phyloP scores from a whole-genome alignment of 2,797 vertebrate species.

The Rhinatrema bivittatum region DNA sequence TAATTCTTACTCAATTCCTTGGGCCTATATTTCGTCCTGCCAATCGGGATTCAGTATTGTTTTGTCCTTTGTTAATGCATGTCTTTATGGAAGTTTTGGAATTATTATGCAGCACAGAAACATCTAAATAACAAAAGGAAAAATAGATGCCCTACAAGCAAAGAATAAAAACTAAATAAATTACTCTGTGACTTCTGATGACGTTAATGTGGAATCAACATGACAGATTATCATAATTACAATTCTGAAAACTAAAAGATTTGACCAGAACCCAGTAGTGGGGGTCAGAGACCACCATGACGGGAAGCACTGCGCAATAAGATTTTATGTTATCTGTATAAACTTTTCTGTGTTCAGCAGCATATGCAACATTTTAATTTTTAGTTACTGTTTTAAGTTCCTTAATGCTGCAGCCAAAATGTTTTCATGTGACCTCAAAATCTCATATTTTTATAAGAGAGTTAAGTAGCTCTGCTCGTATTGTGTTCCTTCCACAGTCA shows the following conservation, averaged over 20 bases:
- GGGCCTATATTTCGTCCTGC: too few relatives aligned
- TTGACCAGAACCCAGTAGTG: conserved; percentile 43
- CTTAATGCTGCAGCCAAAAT: conserved; percentile 28
- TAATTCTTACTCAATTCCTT: too few relatives aligned
- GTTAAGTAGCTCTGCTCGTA: conserved; percentile 20
- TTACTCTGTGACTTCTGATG: conserved; percentile 47
- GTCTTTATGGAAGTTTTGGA: too few relatives aligned
- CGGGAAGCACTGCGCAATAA: conserved; percentile 23
- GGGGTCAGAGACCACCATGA: conserved; percentile 52
- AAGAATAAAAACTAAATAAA: conserved; percentile 56
- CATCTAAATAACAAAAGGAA: too few relatives aligned
- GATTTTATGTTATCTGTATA: conserved; percentile 31
- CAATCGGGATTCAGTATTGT: too few relatives aligned
- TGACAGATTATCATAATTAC: conserved; percentile 57
- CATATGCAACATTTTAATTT: conserved; percentile 43
- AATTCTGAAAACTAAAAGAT: conserved; percentile 43
- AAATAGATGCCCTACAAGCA: conserved; percentile 29
- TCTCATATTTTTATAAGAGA: conserved; percentile 15
- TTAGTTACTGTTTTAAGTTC: conserved; percentile 13
- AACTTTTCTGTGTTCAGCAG: conserved; percentile 22
- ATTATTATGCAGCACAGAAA: too few relatives aligned
- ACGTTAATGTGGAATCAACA: conserved; percentile 55
- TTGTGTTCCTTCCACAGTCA: background rate
- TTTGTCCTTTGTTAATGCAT: too few relatives aligned
- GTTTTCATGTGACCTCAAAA: conserved; percentile 2